These are phyloP conservation scores for Bruchidius siliquastri DNA, from an alignment of 2,888 invertebrate species.

Conservation along the genomic window DNA sequence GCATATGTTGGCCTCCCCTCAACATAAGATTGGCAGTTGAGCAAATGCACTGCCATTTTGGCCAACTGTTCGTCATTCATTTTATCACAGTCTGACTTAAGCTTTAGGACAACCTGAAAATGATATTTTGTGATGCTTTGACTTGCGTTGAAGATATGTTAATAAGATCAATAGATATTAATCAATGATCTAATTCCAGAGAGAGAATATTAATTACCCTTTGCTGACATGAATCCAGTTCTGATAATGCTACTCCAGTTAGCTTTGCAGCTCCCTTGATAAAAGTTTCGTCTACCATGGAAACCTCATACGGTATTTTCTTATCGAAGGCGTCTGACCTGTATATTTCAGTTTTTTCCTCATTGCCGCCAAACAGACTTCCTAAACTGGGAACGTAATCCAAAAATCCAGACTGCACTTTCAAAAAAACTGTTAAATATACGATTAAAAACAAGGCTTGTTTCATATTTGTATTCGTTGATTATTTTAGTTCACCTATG, in stretches of 20 bases:
- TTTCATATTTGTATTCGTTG: not conserved
- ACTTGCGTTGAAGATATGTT: not conserved
- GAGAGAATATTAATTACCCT: constrained; percentile 43
- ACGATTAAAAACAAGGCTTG: not conserved
- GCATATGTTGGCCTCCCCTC: constrained; percentile 58
- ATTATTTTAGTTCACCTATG: not conserved
- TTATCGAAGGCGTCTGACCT: constrained; percentile 29
- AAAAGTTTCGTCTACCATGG: constrained; percentile 57
- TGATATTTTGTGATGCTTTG: not conserved
- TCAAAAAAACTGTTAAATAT: not conserved
- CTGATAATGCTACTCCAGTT: constrained; percentile 53
- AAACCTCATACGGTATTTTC: constrained; percentile 53
- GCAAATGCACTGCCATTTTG: constrained; percentile 60
- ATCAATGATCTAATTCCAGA: not conserved
- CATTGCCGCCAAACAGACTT: not conserved
- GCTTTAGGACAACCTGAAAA: constrained; percentile 54
- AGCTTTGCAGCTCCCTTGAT: constrained; percentile 58
- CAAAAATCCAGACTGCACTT: not conserved
- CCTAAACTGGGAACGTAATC: not conserved
- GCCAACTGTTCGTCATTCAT: constrained; percentile 63
- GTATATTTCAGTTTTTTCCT: not conserved
- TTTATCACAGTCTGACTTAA: constrained; percentile 55
- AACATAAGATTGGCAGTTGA: constrained; percentile 62
- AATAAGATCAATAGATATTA: too few species aligned
- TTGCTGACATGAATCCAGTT: constrained; percentile 61